These are phyloP conservation scores for Falco rusticolus DNA, from an alignment of 2,797 vertebrate genomes.

Conservation along the genomic window DNA sequence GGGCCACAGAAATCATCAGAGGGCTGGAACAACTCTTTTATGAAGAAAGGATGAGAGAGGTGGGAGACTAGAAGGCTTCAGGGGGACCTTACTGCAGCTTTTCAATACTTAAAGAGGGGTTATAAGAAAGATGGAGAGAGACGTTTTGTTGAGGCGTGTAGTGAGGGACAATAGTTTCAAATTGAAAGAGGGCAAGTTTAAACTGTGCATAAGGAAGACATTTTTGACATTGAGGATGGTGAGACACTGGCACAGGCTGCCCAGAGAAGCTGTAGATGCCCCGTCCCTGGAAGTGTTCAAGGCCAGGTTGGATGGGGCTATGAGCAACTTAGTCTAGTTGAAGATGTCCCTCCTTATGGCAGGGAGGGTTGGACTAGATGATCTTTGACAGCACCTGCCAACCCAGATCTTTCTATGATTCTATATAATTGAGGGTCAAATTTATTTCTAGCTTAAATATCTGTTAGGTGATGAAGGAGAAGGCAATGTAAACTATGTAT, in stretches of 20 bases:
- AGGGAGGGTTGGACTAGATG: neutral
- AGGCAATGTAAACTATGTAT: neutral
- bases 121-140: neutral
- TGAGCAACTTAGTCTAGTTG: neutral
- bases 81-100: fast-evolving
- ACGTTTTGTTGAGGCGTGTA: neutral
- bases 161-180: neutral
- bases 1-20: neutral
- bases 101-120: neutral
- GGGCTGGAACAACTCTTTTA: neutral
- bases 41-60: neutral
- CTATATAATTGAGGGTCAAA: neutral
- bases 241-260: neutral
- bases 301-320: neutral
- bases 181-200: neutral
- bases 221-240: fast-evolving
- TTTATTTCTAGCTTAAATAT: neutral
- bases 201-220: neutral
- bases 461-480: neutral
- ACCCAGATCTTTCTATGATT: neutral
- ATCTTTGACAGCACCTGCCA: neutral
- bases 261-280: too few relatives aligned
- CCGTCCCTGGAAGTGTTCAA: neutral
- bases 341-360: neutral
- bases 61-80: fast-evolving